phyloP scores from a whole-genome alignment of 2,113 vertebrate genomes.

The Mugil cephalus region DNA sequence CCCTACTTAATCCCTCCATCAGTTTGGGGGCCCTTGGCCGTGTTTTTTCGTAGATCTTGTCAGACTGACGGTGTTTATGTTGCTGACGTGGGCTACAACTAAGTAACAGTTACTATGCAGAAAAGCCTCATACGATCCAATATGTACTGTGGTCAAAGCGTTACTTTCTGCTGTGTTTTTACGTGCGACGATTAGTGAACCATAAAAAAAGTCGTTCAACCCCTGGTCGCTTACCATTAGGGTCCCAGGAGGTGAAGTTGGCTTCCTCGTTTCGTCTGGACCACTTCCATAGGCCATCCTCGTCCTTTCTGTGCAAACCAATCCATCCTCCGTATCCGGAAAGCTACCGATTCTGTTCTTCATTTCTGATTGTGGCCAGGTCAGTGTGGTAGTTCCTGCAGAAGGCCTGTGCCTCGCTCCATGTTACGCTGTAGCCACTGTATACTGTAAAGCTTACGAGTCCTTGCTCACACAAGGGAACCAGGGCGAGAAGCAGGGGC shows the following conservation, averaged over 20 bases:
- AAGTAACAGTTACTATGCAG: too few relatives aligned
- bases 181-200: too few relatives aligned
- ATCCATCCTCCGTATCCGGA: neutral
- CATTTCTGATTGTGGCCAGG: conserved; percentile 26
- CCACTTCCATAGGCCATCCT: neutral
- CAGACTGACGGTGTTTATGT: too few relatives aligned
- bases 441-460: rapidly evolving
- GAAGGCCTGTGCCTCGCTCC: neutral
- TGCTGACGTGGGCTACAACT: too few relatives aligned
- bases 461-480: neutral
- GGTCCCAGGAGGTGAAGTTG: neutral
- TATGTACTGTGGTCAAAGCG: too few relatives aligned
- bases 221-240: neutral
- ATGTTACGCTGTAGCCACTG: rapidly evolving
- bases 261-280: neutral
- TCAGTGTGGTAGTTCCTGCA: neutral
- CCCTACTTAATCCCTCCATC: too few relatives aligned
- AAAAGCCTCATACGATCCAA: too few relatives aligned
- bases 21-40: too few relatives aligned
- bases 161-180: too few relatives aligned
- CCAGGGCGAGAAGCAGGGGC: conserved; percentile 1
- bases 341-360: neutral
- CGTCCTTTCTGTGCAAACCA: neutral
- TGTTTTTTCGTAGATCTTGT: too few relatives aligned
- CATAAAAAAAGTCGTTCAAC: too few relatives aligned